Evolutionary conservation across 2,797 vertebrate species (phyloP).

Genomic region (Salarias fasciatus): DNA sequence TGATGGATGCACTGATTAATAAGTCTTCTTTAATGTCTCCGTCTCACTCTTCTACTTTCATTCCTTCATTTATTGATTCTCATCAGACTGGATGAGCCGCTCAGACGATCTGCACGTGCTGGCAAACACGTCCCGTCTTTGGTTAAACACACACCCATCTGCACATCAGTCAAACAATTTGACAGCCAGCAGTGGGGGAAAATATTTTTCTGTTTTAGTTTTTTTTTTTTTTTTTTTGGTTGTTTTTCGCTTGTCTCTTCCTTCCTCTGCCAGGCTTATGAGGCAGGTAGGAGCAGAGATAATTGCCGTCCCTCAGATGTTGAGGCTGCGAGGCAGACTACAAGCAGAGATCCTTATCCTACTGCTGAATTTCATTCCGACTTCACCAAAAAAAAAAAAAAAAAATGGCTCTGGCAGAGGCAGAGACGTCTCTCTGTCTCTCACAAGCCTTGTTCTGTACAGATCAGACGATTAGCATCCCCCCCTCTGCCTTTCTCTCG

Average conservation of each 20-base stretch:
- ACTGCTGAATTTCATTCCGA: conserved; percentile 38
- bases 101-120: not conserved
- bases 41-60: too few species aligned
- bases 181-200: not conserved
- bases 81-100: not conserved
- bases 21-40: too few species aligned
- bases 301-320: conserved; percentile 54
- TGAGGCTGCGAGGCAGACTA: conserved; percentile 37
- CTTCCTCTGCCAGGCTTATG: conserved; percentile 10
- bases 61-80: too few species aligned
- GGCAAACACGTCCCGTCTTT: not conserved
- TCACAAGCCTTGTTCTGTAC: conserved; percentile 54
- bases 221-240: conserved; percentile 1
- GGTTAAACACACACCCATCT: not conserved
- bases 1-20: too few species aligned
- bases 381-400: conserved; percentile 8
- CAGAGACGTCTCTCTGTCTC: conserved; percentile 44
- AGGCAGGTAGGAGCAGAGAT: conserved; percentile 42
- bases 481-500: conserved; percentile 30
- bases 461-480: conserved; percentile 66
- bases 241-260: conserved; percentile 4
- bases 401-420: conserved; percentile 49
- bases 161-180: not conserved
- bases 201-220: too few species aligned
- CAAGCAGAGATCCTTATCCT: conserved; percentile 64